Base-by-base conservation (phyloP, 2,888 invertebrate genomes). In the Rotaria magnacalcarata region DNA sequence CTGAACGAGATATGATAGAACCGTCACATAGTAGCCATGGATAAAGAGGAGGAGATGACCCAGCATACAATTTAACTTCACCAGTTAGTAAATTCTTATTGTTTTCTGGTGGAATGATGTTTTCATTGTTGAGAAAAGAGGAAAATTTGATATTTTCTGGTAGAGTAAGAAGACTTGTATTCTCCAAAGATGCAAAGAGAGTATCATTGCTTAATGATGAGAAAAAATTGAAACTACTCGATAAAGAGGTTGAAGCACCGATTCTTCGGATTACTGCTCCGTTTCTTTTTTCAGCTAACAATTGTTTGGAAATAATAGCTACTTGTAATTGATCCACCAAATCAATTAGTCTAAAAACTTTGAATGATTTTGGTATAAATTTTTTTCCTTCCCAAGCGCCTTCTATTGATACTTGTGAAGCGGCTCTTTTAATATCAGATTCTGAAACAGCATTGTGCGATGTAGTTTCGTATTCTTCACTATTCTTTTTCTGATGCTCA, bases 1-100 rank as follows among this genome's bases (percentile, higher is more conserved):
- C n/a, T 19, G n/a, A 4, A 0, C 80, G 80, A 11, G 80, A 80
- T 24, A 80, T 24, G 47, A 47, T 47, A 11, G 80, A 47, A 24
- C 80, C 80, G n/a, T 80, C 47, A 47, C 80, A 80, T 80, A 80
- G 24, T 14, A 47, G 80, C 80, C 80, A 80, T n/a, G 80, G 47
- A 0, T 21, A 0, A 8, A 47, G 24, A 24, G 80, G 80, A 80
- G 47, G 24, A 80, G 47, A 43, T 11, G 47, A 43, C n/a, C 43
- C 80, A 11, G 80, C 43, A 47, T 80, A 80, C 0, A 80, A 10
- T 80, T 80, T 43, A 4, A 80, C 47, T 47, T 47, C 80, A 24
- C 80, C 80, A 11, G 47, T 80, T 4, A 80, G n/a, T 19, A 19
- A 34, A 7, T 34, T 67, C 19, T 27, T 5, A 7, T 14, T 67